Base-by-base conservation (phyloP, 2,888 invertebrate genomes). In the Xylota segnis region DNA sequence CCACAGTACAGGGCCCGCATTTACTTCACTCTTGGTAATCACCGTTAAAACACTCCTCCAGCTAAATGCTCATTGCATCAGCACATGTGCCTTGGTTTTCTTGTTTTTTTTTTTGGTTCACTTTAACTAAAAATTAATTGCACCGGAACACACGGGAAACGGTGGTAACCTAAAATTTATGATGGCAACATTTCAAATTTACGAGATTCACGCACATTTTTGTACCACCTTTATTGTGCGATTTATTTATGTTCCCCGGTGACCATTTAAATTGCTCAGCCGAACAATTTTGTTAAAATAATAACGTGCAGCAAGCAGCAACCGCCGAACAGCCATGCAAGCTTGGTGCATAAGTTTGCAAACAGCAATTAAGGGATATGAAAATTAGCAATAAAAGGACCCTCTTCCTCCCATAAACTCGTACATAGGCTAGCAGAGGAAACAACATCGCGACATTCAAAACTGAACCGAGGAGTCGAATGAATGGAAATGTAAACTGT, bases 301-400 rank as follows among this genome's bases (percentile, higher is more conserved):
- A 86, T 86, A 86, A 82, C 82, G 81, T 61, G 65, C 14, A 52
- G 74, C 23, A 23, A 61, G 52, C 61, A 54, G 23, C 54, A 76
- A 71, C 75, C 75, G 37, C 65, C 32, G 40, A 37, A 56, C 37
- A 23, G 68, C 61, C 37, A n/a, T 65, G 45, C 12, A 34, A 45
- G 40, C 2, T 23, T 23, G 10, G 10, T 27, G 61, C 54, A 81
- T 84, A 81, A 84, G 84, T 84, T 84, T 76, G 59, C 52, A 58
- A 84, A 84, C 81, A 81, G 81, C 84, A 86, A 81, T 76, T 86
- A 86, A 86, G 81, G 84, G 84, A 86, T 86, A 86, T 81, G 84
- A 86, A 81, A 86, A 86, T 86, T 86, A 86, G 84, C 84, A 81
- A 86, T 86, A 86, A 81, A 86, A 75, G 81, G 76, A 76, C 75